Evolutionary conservation across 2,797 vertebrate genomes (phyloP).

Genomic region (Rallus crepitans): DNA sequence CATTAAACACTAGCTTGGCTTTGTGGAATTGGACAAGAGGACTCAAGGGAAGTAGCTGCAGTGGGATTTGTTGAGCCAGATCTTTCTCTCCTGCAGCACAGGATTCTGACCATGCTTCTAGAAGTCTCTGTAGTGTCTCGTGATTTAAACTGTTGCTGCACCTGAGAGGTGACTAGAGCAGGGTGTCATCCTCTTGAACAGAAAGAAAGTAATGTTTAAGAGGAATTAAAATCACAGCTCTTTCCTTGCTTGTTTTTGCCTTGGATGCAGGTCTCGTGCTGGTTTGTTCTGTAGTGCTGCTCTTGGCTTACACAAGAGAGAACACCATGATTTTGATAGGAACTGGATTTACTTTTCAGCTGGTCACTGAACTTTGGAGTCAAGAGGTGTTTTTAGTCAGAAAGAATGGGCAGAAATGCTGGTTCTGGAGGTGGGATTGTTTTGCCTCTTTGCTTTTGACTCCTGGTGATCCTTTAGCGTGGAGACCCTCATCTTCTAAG

Average conservation of each 20-base stretch:
- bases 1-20: neutral
- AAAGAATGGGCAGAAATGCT: neutral
- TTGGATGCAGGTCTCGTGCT: neutral
- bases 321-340: neutral
- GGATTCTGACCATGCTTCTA: neutral
- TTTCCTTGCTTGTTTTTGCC: neutral
- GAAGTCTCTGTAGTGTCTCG: neutral
- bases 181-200: neutral
- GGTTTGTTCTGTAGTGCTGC: neutral
- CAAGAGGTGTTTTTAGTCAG: neutral
- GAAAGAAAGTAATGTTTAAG: neutral
- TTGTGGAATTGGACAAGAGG: neutral
- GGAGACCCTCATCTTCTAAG: neutral
- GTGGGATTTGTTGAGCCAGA: neutral
- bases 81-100: neutral
- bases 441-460: neutral
- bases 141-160: neutral
- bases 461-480: rapidly evolving
- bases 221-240: neutral
- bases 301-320: neutral
- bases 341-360: neutral
- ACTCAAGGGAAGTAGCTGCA: neutral
- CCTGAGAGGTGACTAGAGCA: neutral
- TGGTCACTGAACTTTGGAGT: neutral
- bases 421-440: neutral